Conservation (phyloP, 2,797 vertebrate genomes). For the Echeneis naucrates region DNA sequence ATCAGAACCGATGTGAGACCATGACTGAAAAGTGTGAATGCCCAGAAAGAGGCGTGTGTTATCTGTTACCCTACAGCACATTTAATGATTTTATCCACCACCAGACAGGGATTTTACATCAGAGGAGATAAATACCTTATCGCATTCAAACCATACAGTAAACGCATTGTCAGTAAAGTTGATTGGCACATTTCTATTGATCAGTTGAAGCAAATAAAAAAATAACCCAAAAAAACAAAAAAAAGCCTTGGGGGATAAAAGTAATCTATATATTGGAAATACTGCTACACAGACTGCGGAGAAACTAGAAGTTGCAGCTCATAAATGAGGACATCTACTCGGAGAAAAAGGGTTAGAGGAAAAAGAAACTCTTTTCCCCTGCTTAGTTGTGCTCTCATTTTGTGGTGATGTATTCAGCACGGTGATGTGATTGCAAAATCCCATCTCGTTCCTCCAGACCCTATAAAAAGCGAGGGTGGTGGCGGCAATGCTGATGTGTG, state of each 20-base stretch:
- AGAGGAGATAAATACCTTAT: conserved; percentile 61
- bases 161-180: conserved; percentile 44
- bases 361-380: conserved; percentile 33
- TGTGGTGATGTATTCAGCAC: conserved; percentile 71
- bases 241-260: neutral
- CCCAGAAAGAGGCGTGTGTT: conserved; percentile 34
- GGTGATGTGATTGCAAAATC: conserved; percentile 73
- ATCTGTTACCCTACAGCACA: conserved; percentile 60
- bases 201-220: conserved; percentile 40
- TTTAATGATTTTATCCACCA: conserved; percentile 54
- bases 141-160: conserved; percentile 45
- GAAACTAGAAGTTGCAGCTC: conserved; percentile 32
- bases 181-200: conserved; percentile 64
- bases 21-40: conserved; percentile 34
- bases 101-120: conserved; percentile 53
- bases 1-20: conserved; percentile 44
- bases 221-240: no score
- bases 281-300: conserved; percentile 15
- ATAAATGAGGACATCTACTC: conserved; percentile 53
- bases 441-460: conserved; percentile 66
- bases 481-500: conserved; percentile 63
- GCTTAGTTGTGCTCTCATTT: conserved; percentile 59
- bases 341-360: conserved; percentile 29
- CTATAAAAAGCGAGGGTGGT: conserved; percentile 65
- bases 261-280: conserved; percentile 15